Base-by-base conservation (phyloP, 92 coral and sea anemone genomes). In the Phenganax subtilis region DNA sequence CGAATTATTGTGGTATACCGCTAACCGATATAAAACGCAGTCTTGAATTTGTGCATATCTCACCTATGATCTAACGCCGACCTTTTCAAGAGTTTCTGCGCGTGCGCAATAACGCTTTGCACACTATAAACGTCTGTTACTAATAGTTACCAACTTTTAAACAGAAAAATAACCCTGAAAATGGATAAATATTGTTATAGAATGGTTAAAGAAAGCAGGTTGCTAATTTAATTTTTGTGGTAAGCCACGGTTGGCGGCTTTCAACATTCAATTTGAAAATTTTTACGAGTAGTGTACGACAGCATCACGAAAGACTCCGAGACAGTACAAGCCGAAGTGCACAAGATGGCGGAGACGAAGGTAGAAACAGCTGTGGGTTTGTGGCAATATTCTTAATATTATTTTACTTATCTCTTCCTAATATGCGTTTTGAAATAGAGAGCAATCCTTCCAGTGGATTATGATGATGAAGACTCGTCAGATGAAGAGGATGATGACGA, bases 341-440 rank as follows among this genome's bases (percentile, higher is more conserved):
- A 56, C 88, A 93, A 91, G 84, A 91, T 91, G 97, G 96, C 91
- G 69, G 67, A 7, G 81, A 91, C 81, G 31, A 77, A 91, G 73
- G 84, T 81, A 60, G 59, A 81, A 68, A 74, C 52, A 6, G 58
- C 57, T 64, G 17, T 27, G 53, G 60, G 58, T 30, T 53, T 74
- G 60, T 71, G n/a, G 30, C 11, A 25, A 52, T 14, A 14, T 31
- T 58, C 11, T 73, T 83, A 11, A 17, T 14, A 61, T 27, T 20
- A 6, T 78, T 80, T 17, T 58, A 7, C 70, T 47, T 28, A 75
- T 81, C 76, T 74, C 57, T 12, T 65, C 30, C 29, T 31, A 37
- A 20, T 71, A 9, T 11, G 10, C 68, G 54, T 65, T 58, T 61
- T 31, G 51, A 75, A 90, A 89, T 88, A 87, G 76, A 85, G 85